phyloP scores from a whole-genome alignment of 2,797 vertebrate genomes.

The Myripristis jacobus region DNA sequence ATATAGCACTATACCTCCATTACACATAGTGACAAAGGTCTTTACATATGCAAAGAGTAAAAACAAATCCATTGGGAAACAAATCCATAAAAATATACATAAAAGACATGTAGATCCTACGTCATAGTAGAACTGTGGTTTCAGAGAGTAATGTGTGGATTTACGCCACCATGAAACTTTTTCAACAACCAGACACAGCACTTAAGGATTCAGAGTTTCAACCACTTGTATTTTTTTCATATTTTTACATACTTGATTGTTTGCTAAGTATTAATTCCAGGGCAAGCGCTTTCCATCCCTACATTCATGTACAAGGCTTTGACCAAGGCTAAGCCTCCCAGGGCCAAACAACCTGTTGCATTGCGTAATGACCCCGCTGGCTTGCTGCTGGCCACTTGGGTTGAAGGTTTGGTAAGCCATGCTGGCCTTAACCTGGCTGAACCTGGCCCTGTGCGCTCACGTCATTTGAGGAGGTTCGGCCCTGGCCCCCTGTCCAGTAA shows the following conservation, averaged over 20 bases:
- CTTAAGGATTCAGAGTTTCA: too few species aligned
- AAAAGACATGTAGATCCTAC: too few species aligned
- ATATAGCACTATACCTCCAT: too few species aligned
- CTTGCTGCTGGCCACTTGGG: constrained; percentile 8
- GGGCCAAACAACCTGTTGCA: constrained; percentile 17
- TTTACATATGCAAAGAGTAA: too few species aligned
- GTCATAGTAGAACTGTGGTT: too few species aligned
- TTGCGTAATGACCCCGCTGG: constrained; percentile 7
- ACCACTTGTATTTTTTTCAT: neutral
- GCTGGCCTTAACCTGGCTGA: constrained; percentile 30
- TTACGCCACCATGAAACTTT: too few species aligned
- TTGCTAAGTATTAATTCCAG: too few species aligned
- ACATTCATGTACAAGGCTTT: constrained; percentile 35
- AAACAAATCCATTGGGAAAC: too few species aligned
- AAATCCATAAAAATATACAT: too few species aligned
- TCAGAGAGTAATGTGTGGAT: too few species aligned
- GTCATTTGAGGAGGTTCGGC: neutral
- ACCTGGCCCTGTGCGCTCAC: constrained; percentile 12
- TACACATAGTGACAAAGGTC: too few species aligned
- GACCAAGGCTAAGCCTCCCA: constrained; percentile 25
- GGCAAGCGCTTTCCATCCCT: constrained; percentile 21
- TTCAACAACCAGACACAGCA: too few species aligned
- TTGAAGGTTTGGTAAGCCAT: constrained; percentile 33
- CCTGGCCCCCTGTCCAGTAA: constrained; percentile 2
- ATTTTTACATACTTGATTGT: neutral